A percentile compares a stretch with the other conserved stretches of the same genome.
Conservation (phyloP, 2,888 invertebrate species). For the Melinaea menophilus region DNA sequence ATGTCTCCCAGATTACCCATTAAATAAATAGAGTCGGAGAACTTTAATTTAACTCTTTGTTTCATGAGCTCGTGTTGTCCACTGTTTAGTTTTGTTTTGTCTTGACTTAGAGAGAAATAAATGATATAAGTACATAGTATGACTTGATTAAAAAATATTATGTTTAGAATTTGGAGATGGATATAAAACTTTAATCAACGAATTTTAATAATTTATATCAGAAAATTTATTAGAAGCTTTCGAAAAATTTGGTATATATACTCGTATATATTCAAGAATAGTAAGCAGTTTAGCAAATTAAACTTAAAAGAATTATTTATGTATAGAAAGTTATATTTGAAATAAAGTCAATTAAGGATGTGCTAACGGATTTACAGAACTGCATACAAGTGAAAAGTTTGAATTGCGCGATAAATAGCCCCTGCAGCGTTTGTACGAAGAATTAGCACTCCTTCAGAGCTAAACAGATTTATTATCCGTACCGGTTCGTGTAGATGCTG, state of each 20-base stretch:
- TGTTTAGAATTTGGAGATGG: too few species aligned
- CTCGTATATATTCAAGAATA: neutral
- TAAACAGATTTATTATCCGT: conserved; percentile 71
- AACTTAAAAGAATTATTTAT: neutral
- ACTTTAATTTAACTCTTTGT: conserved; percentile 14
- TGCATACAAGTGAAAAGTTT: conserved; percentile 61
- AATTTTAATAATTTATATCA: too few species aligned
- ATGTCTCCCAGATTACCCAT: conserved; percentile 19
- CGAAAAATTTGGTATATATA: too few species aligned
- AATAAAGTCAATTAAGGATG: conserved; percentile 41
- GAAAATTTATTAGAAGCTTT: too few species aligned
- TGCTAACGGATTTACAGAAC: conserved; percentile 58
- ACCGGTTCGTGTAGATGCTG: conserved; percentile 61
- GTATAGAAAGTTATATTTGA: neutral
- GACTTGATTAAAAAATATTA: too few species aligned
- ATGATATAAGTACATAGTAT: neutral
- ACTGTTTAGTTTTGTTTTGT: neutral
- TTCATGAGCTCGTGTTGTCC: conserved; percentile 13
- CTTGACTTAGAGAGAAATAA: neutral
- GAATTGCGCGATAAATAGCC: conserved; percentile 55
- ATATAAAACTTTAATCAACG: too few species aligned
- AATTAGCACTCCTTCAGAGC: conserved; percentile 65
- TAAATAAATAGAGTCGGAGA: conserved; percentile 20
- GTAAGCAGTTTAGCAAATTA: neutral
- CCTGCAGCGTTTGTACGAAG: conserved; percentile 61